Evolutionary conservation across 2,888 invertebrate species (phyloP).

Genomic region (Cosmopolites sordidus): DNA sequence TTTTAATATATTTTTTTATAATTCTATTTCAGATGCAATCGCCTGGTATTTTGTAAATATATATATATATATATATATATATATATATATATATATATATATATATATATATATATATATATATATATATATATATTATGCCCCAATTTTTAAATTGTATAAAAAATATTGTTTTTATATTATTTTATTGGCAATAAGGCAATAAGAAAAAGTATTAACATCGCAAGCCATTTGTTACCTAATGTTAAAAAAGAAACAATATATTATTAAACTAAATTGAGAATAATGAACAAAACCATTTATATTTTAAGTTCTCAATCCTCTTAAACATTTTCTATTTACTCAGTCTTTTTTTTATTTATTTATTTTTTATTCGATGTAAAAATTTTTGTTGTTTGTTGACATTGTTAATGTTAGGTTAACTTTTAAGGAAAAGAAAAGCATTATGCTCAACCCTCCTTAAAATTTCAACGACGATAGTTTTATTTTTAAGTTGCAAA

Average conservation of each 20-base stretch:
- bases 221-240: slow-evolving; percentile 15
- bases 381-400: slow-evolving; percentile 41
- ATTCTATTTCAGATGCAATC: too few species aligned
- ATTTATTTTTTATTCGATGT: slow-evolving; percentile 47
- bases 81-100: too few species aligned
- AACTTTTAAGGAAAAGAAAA: slow-evolving; percentile 8
- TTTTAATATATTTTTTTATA: too few species aligned
- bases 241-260: slow-evolving; percentile 6
- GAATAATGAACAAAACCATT: slow-evolving; percentile 5
- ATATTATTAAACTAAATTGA: not conserved
- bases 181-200: slow-evolving; percentile 1
- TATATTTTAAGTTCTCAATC: slow-evolving; percentile 1
- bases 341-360: slow-evolving; percentile 38
- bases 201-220: slow-evolving; percentile 8
- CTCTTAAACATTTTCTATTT: slow-evolving; percentile 23
- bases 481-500: slow-evolving; percentile 21
- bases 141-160: too few species aligned
- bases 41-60: too few species aligned
- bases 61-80: too few species aligned
- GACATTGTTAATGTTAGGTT: slow-evolving; percentile 25
- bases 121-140: too few species aligned
- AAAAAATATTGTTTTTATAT: slow-evolving; percentile 5
- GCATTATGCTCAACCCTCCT: slow-evolving; percentile 7
- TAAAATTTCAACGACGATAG: slow-evolving; percentile 13
- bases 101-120: too few species aligned